Evolutionary conservation across 2,888 invertebrate species (phyloP).

Genomic region (Rosalia funebris): DNA sequence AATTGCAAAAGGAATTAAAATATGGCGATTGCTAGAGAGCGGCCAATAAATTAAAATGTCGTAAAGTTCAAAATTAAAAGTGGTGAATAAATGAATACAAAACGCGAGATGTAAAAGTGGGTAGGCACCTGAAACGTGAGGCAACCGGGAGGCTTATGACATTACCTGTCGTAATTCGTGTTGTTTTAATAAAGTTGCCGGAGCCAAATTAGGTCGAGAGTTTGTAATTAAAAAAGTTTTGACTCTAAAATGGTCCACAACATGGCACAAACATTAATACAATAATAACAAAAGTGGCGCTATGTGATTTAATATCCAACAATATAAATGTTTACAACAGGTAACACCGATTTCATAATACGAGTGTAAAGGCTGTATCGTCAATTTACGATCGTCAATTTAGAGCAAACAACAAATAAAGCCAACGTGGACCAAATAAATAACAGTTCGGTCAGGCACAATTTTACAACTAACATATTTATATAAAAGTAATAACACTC

Average conservation of each 20-base stretch:
- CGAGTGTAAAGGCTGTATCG: too few relatives aligned
- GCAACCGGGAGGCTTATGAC: slow-evolving; percentile 37
- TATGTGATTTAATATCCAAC: neutral
- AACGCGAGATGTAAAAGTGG: slow-evolving; percentile 31
- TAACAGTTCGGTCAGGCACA: too few relatives aligned
- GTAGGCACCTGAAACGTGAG: slow-evolving; percentile 30
- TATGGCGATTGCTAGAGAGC: slow-evolving; percentile 22
- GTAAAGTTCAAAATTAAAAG: slow-evolving; percentile 38
- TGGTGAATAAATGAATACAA: slow-evolving; percentile 45
- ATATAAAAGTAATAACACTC: too few relatives aligned
- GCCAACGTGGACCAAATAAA: too few relatives aligned
- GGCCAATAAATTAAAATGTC: slow-evolving; percentile 31
- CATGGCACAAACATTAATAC: neutral
- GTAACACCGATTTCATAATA: too few relatives aligned
- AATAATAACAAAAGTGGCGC: neutral
- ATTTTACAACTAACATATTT: too few relatives aligned
- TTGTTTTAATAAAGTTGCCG: slow-evolving; percentile 48
- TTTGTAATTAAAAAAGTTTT: slow-evolving; percentile 57
- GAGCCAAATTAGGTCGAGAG: slow-evolving; percentile 52
- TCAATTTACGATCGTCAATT: too few relatives aligned
- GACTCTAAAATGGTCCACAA: neutral
- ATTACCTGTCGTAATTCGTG: slow-evolving; percentile 40
- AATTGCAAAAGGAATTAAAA: slow-evolving; percentile 17
- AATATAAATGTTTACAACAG: too few relatives aligned
- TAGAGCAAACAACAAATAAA: too few relatives aligned